Base-by-base conservation (phyloP, 2,888 invertebrate genomes). In the Aspidiotus destructor region DNA sequence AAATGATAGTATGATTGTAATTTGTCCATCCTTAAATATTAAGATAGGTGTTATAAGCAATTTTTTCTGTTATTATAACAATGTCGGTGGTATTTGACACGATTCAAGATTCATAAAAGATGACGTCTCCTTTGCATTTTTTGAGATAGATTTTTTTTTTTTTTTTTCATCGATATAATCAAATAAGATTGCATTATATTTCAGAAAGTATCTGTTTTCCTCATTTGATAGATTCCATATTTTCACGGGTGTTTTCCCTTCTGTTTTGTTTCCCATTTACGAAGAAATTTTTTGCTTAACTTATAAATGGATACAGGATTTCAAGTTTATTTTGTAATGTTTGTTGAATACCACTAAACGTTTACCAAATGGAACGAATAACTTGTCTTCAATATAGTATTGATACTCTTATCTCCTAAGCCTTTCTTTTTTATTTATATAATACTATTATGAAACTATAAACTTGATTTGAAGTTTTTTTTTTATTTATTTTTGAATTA, bases 361-460 rank as follows among this genome's bases (percentile, higher is more conserved):
- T 67, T 67, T 58, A 67, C 67, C 67, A 67, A 67, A 67, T 67
- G 67, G 52, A 67, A 67, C 67, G 67, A 67, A 48, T 67, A 60
- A 67, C 67, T 67, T 67, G 67, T 67, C 67, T 67, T 67, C 57
- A 58, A 65, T 60, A 67, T 58, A 60, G 60, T 67, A 67, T 58
- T 67, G 67, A 67, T 67, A 67, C 67, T 67, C 67, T 67, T 67
- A 60, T 48, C 60, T 58, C 13, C n/a, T 67, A 58, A 67, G 67
- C 40, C 48, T 67, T 67, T 55, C 40, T 63, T 65, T 55, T 58
- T 63, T 6, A 13, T 65, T 55, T 65, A 42, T 65, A 65, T 55
- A 67, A 48, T 28, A 28, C 28, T 28, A 28, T 28, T 28, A 28
- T 28, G 28, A 28, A 28, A 28, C 28, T 28, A 28, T 28, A 28